Evolutionary conservation across 1,140 invertebrate species (phyloP), one percentile per base, ranked within the genome.

Genomic region (Caenorhabditis briggsae): DNA sequence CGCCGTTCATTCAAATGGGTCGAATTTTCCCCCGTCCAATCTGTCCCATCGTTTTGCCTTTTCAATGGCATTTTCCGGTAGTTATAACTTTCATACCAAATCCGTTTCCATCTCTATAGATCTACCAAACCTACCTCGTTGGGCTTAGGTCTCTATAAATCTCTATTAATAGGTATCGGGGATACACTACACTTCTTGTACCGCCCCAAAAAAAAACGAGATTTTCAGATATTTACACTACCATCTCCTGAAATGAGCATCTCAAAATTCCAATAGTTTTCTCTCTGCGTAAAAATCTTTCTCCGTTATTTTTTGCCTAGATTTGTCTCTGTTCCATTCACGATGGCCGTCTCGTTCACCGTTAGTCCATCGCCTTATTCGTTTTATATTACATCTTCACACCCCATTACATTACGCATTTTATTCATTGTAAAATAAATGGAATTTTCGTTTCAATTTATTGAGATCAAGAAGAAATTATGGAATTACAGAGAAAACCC

Each of bases 351-450:
- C 50, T 78, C 46, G 18, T 78, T 50, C 12, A 43, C 2, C 23
- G 20, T 20, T 70, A 7, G 43, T 70, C 64, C 64, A 53, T 78
- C 46, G 70, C 2, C 18, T n/a, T 50, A 50, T 50, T 78, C 70
- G 70, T 78, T 78, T 78, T 78, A 78, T 78, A 78, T 78, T 18
- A 78, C 48, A 53, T 78, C 43, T 78, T 78, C 43, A 70, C 23
- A 70, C 43, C 48, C 46, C 46, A 78, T 78, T 78, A 78, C 43
- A 53, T 78, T 78, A 78, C 70, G 70, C 46, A 78, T 50, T 50
- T 53, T 78, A 78, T 78, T 78, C 46, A 50, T 50, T 78, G 70
- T 78, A 78, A 78, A 14, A 78, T 78, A 78, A 78, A 78, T 78
- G 43, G 50, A 46, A 78, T 78, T 33, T 50, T n/a, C 33, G 33